Percentiles rank a stretch among this genome's conserved stretches.
Evolutionary conservation across 1,140 invertebrate species (phyloP).

Genomic region (Arion vulgaris): DNA sequence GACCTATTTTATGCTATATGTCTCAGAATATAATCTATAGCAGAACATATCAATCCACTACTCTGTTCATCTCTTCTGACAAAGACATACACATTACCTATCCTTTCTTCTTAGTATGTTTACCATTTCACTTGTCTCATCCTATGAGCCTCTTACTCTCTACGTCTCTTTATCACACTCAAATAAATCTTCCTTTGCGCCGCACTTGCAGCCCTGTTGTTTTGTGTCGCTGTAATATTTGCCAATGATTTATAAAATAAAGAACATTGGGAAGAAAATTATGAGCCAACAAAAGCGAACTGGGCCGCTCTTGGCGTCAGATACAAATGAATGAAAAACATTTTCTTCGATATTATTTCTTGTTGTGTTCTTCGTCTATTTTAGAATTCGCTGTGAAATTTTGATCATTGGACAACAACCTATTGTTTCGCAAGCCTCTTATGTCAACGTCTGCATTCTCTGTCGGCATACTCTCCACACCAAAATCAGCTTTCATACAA

Average conservation of each 20-base stretch:
- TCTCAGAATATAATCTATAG: too few relatives aligned
- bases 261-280: neutral
- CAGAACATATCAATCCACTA: too few relatives aligned
- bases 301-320: neutral
- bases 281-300: neutral
- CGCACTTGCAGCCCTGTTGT: neutral
- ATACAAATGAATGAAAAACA: neutral
- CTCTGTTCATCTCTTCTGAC: too few relatives aligned
- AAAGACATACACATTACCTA: too few relatives aligned
- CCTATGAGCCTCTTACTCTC: too few relatives aligned
- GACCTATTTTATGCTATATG: too few relatives aligned
- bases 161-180: too few relatives aligned
- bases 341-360: constrained; percentile 10
- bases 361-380: neutral
- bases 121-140: too few relatives aligned
- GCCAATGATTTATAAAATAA: neutral
- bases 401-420: constrained; percentile 8
- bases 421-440: neutral
- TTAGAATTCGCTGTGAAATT: neutral
- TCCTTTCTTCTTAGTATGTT: too few relatives aligned
- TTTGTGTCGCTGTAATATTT: neutral
- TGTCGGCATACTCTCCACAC: constrained; percentile 11
- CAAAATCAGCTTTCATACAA: constrained; percentile 17
- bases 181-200: too few relatives aligned
- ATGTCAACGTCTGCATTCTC: constrained; percentile 4